Evolutionary conservation across 2,888 invertebrate species (phyloP), one percentile per base, ranked within the genome.

Genomic region (Pilophorus perplexus): DNA sequence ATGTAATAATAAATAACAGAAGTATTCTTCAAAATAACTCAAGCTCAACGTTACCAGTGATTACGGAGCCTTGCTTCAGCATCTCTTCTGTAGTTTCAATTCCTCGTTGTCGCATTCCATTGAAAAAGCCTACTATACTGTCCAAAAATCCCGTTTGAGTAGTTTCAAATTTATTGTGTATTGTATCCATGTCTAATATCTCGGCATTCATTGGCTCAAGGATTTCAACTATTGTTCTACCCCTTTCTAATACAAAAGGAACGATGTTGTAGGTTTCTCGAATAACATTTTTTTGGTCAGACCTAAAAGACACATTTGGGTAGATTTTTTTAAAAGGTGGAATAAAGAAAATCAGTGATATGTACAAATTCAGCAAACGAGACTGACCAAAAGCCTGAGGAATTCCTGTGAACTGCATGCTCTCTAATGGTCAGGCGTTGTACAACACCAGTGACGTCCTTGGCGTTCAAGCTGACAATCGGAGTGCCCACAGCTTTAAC

Each of bases 41-140:
- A 33, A 33, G 12, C n/a, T 33, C 33, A 33, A 33, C 33, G 33
- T 33, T 74, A 87, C 88, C 85, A 81, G 93, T 89, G 46, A 93
- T 82, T 70, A 87, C 83, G 54, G 89, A 86, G 14, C 90, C 92
- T 74, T 89, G 88, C 0, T 90, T 80, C 3, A 94, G 79, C 84
- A 94, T 88, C 78, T 88, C 87, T 76, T 94, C 94, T 52, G 90
- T 91, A 4, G 89, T 88, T 77, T 93, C 92, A 20, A 92, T 79
- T 0, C 93, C 93, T 69, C 89, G 84, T 54, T 71, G 71, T n/a
- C 75, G 73, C 46, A 78, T 77, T 70, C 83, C 83, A 69, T 87
- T 86, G 74, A 93, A 86, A 76, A 91, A 90, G 8, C 70, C 91
- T 83, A 91, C 88, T 20, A 93, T 81, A 73, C 89, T 87, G 77